Base-by-base conservation (phyloP, 2,888 invertebrate genomes). In the Bombylius major region DNA sequence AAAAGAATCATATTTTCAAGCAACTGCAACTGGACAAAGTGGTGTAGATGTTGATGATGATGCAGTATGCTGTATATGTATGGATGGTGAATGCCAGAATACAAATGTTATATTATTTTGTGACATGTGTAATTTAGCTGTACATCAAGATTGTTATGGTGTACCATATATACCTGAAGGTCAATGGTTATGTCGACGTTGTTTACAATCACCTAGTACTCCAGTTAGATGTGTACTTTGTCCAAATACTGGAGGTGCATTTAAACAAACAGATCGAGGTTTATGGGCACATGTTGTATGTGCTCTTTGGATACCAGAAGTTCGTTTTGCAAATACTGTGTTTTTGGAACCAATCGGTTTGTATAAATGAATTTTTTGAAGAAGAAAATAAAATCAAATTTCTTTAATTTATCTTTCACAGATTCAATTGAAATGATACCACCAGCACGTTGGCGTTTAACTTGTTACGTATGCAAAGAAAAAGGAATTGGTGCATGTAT, bases 201-300 rank as follows among this genome's bases (percentile, higher is more conserved):
- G 99, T 71, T 78, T 98, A 12, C 93, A 98, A 68, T 96, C 96
- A 5, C 99, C 99, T 0, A 96, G 95, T 11, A 78, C 93, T 54
- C 87, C 96, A 1, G 98, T 99, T 0, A 90, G 93, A 69, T 99
- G 99, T 75, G 92, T 91, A n/a, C 79, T 99, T 1, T 99, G 99
- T 70, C 98, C 99, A 0, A 97, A 98, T 70, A 88, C 91, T 65
- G 95, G 95, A 54, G 99, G 99, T 55, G 99, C 99, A 36, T 97
- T 99, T 71, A 99, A 99, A 74, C 97, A 97, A 76, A 96, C 97
- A 0, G 96, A 96, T 71, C 84, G 91, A 66, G 69, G 71, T n/a
- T 86, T 89, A 1, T 99, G 99, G 99, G 97, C 96, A 2, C 99
- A 99, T 71, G 98, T 99, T 4, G 93, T 97, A 0, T 99, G 99